Evolutionary conservation across 2,113 vertebrate species (phyloP).

Genomic region (Myxocyprinus asiaticus): DNA sequence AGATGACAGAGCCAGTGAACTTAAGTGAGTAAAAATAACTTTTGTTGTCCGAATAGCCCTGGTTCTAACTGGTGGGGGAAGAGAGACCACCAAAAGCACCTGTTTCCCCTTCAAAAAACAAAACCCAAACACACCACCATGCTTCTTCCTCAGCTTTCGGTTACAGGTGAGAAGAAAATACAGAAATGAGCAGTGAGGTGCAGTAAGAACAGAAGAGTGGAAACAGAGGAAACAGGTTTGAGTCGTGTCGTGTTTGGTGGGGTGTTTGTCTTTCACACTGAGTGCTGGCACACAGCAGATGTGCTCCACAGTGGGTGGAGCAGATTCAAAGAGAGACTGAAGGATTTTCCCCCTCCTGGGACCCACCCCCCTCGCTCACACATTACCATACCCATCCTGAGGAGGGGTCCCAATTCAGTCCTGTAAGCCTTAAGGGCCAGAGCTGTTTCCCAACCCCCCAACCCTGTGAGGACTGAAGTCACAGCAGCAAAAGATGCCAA

Average conservation of each 20-base stretch:
- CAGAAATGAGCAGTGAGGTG: slow-evolving; percentile 22
- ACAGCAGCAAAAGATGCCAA: slow-evolving; percentile 54
- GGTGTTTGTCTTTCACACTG: slow-evolving; percentile 54
- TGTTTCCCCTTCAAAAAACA: slow-evolving; percentile 39
- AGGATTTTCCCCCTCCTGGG: slow-evolving; percentile 45
- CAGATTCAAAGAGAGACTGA: slow-evolving; percentile 31
- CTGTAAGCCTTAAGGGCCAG: slow-evolving; percentile 19
- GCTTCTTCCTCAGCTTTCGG: not conserved
- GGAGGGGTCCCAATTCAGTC: slow-evolving; percentile 35
- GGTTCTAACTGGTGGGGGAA: slow-evolving; percentile 32
- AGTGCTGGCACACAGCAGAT: slow-evolving; percentile 49
- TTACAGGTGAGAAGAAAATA: slow-evolving; percentile 20
- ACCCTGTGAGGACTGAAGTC: slow-evolving; percentile 31
- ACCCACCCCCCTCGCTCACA: slow-evolving; percentile 34
- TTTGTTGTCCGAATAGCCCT: slow-evolving; percentile 50
- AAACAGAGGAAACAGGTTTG: slow-evolving; percentile 52
- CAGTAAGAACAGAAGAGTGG: slow-evolving; percentile 17
- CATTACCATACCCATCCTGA: slow-evolving; percentile 52
- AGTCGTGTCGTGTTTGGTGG: slow-evolving; percentile 44
- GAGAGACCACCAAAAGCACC: slow-evolving; percentile 41
- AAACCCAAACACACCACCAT: slow-evolving; percentile 6
- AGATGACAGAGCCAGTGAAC: slow-evolving; percentile 45
- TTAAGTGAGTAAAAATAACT: slow-evolving; percentile 47
- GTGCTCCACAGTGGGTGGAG: slow-evolving; percentile 49
- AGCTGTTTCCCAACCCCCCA: slow-evolving; percentile 6